Conservation (phyloP, 1,140 invertebrate genomes). For the Drosophila funebris region DNA sequence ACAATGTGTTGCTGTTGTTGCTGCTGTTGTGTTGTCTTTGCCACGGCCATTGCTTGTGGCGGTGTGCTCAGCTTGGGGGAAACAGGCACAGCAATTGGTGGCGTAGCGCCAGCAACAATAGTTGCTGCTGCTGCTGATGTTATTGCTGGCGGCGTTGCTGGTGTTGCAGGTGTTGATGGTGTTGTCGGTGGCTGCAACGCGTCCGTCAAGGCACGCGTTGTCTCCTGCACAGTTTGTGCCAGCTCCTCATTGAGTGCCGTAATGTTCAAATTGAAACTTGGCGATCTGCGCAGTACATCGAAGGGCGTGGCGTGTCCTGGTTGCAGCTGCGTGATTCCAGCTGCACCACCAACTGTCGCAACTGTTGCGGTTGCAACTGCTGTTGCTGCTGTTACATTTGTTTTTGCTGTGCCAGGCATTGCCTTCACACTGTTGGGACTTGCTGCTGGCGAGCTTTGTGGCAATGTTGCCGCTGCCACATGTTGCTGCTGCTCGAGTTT, state of each 20-base stretch:
- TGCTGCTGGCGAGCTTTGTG: neutral
- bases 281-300: slow-evolving; percentile 78
- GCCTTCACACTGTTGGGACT: neutral
- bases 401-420: too few relatives aligned
- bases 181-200: slow-evolving; percentile 65
- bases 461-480: slow-evolving; percentile 6
- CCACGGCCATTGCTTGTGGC: slow-evolving; percentile 22
- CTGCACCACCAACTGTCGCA: neutral
- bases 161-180: slow-evolving; percentile 19
- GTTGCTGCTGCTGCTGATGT: neutral
- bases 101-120: slow-evolving; percentile 8
- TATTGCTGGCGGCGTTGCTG: neutral
- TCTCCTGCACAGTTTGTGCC: slow-evolving; percentile 78
- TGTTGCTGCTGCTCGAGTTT: slow-evolving; percentile 44
- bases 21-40: slow-evolving; percentile 24
- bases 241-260: slow-evolving; percentile 75
- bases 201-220: slow-evolving; percentile 71
- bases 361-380: slow-evolving; percentile 7
- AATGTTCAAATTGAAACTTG: slow-evolving; percentile 82
- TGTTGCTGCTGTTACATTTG: slow-evolving; percentile 10
- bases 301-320: slow-evolving; percentile 56
- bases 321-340: slow-evolving; percentile 1
- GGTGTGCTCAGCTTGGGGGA: slow-evolving; percentile 61
- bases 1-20: slow-evolving; percentile 41
- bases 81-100: slow-evolving; percentile 6